phyloP scores from a whole-genome alignment of 1,140 invertebrate genomes.

The Macrobrachium rosenbergii region DNA sequence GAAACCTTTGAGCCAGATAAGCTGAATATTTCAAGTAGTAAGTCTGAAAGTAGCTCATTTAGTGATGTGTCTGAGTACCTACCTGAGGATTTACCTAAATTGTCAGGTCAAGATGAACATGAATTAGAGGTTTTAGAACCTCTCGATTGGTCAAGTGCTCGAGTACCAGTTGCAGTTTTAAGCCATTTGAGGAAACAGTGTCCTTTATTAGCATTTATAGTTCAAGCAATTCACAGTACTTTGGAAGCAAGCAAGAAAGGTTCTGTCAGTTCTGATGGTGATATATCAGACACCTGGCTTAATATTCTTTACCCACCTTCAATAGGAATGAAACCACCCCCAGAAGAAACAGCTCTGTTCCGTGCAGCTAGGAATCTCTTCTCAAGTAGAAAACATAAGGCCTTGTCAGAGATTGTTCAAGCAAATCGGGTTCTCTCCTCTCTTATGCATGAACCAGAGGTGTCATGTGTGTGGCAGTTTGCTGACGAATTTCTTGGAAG shows the following conservation, averaged over 20 bases:
- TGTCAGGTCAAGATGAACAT: too few species aligned
- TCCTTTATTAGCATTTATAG: constrained; percentile 49
- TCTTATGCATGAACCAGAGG: constrained; percentile 7
- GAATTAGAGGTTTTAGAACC: too few species aligned
- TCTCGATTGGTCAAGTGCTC: not conserved
- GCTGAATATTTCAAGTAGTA: not conserved
- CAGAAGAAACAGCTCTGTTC: constrained; percentile 37
- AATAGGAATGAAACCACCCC: constrained; percentile 25
- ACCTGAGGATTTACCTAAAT: too few species aligned
- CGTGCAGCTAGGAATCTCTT: constrained; percentile 16
- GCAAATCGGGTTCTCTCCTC: constrained; percentile 42
- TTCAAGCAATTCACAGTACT: constrained; percentile 38
- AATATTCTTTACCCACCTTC: constrained; percentile 45
- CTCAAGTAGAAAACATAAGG: not conserved
- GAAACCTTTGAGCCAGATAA: constrained; percentile 40
- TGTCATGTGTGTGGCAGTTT: constrained; percentile 34
- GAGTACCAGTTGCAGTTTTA: constrained; percentile 32
- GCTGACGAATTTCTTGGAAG: constrained; percentile 49
- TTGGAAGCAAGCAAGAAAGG: constrained; percentile 3
- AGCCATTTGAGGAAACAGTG: constrained; percentile 33
- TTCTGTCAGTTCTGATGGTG: not conserved
- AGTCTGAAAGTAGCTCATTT: not conserved
- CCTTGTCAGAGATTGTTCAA: constrained; percentile 16
- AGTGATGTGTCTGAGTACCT: not conserved
- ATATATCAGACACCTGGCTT: constrained; percentile 24